Conservation (phyloP, 2,888 invertebrate genomes). For the Pammene aurita region DNA sequence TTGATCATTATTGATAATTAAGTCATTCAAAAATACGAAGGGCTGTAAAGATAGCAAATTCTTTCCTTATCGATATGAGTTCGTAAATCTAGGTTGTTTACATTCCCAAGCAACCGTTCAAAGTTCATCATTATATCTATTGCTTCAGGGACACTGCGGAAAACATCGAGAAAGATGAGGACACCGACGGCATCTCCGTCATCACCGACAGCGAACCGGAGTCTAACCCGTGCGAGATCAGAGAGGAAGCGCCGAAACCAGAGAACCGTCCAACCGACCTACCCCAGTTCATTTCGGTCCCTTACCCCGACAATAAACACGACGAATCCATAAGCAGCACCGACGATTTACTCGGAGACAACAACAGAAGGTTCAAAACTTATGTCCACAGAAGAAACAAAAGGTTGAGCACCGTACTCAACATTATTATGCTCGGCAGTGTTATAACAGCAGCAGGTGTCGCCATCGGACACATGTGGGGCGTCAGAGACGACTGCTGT, state of each 20-base stretch:
- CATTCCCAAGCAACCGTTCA: background rate
- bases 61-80: background rate
- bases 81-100: too few relatives aligned
- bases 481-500: conserved; percentile 73
- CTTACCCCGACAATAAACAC: conserved; percentile 49
- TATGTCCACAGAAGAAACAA: conserved; percentile 79
- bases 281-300: conserved; percentile 53
- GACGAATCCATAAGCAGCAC: conserved; percentile 59
- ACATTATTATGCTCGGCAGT: conserved; percentile 77
- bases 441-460: conserved; percentile 78
- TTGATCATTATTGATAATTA: background rate
- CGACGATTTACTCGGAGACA: conserved; percentile 66
- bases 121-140: conserved; percentile 17
- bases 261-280: conserved; percentile 56
- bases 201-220: conserved; percentile 79
- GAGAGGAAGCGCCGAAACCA: conserved; percentile 51
- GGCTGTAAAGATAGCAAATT: background rate
- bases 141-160: conserved; percentile 55
- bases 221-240: conserved; percentile 58
- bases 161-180: conserved; percentile 73
- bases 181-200: conserved; percentile 80
- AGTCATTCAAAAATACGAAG: background rate
- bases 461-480: conserved; percentile 81
- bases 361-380: conserved; percentile 68
- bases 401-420: conserved; percentile 74